phyloP scores from a whole-genome alignment of 1,140 invertebrate species.

The Lasioglossum baleicum region DNA sequence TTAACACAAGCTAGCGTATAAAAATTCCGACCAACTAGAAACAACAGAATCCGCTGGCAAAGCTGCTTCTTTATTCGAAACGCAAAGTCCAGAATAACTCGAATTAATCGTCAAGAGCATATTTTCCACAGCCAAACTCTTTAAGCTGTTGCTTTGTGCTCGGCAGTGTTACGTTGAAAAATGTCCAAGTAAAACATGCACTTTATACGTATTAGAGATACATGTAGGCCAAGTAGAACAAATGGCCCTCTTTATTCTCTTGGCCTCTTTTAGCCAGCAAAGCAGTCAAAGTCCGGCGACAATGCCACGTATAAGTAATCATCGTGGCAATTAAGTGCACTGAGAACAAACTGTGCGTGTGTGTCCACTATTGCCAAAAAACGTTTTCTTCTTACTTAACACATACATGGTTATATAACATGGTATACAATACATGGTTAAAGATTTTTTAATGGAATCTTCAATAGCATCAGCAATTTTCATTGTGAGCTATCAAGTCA shows the following conservation, averaged over 20 bases:
- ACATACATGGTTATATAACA: no score
- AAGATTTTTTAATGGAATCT: no score
- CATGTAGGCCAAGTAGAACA: conserved; percentile 33
- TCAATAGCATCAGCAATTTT: no score
- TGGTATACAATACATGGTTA: no score
- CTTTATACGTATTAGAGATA: conserved; percentile 34
- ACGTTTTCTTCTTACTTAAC: no score
- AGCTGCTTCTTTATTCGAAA: not conserved
- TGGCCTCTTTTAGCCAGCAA: not conserved
- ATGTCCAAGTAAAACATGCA: conserved; percentile 31
- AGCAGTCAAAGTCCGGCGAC: conserved; percentile 11
- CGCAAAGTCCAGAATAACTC: not conserved
- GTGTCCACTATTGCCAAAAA: no score
- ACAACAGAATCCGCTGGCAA: not conserved
- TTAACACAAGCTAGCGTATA: not conserved
- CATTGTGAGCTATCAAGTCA: no score
- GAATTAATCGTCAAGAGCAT: not conserved
- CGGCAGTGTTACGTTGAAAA: conserved; percentile 21
- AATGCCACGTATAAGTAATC: conserved; percentile 46
- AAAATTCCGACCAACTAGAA: not conserved
- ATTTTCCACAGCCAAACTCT: not conserved
- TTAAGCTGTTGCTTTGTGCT: not conserved
- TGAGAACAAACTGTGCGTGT: not conserved
- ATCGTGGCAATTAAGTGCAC: conserved; percentile 43
- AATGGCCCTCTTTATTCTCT: not conserved